Evolutionary conservation across 1,140 invertebrate genomes (phyloP).

Genomic region (Oscheius sp.): DNA sequence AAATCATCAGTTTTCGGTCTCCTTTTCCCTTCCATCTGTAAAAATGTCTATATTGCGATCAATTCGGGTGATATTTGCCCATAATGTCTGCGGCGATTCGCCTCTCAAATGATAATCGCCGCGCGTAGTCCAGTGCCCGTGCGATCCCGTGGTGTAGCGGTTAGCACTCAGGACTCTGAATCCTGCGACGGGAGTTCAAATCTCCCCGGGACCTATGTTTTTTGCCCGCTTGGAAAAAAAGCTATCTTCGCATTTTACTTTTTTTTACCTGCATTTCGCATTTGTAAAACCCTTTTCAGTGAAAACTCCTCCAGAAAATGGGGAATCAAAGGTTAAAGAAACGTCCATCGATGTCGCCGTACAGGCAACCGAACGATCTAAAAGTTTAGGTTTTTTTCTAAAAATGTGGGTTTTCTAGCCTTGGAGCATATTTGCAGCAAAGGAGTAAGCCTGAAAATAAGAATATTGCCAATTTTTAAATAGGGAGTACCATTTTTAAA

Average conservation of each 20-base stretch:
- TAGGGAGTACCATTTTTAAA: no score
- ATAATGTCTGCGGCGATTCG: no score
- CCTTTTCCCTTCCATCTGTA: slow-evolving; percentile 34
- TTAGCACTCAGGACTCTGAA: no score
- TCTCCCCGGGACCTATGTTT: no score
- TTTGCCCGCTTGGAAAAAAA: neutral
- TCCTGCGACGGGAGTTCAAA: no score
- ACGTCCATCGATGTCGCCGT: slow-evolving; percentile 23
- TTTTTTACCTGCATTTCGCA: slow-evolving; percentile 18
- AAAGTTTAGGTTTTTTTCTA: neutral
- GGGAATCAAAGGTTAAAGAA: slow-evolving; percentile 10
- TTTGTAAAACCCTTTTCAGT: slow-evolving; percentile 36
- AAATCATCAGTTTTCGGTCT: slow-evolving; percentile 18
- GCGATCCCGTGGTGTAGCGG: neutral
- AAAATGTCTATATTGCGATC: no score
- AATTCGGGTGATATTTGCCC: no score
- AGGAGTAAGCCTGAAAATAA: no score
- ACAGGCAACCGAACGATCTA: slow-evolving; percentile 28
- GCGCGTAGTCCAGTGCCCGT: neutral
- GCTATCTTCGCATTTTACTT: neutral
- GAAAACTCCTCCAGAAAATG: slow-evolving; percentile 28
- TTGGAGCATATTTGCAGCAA: no score
- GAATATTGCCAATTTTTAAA: no score
- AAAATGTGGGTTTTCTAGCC: no score
- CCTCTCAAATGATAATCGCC: no score